These are phyloP conservation scores for Drosophila pseudotakahashii DNA, from an alignment of 2,888 invertebrate species.

Conservation along the genomic window DNA sequence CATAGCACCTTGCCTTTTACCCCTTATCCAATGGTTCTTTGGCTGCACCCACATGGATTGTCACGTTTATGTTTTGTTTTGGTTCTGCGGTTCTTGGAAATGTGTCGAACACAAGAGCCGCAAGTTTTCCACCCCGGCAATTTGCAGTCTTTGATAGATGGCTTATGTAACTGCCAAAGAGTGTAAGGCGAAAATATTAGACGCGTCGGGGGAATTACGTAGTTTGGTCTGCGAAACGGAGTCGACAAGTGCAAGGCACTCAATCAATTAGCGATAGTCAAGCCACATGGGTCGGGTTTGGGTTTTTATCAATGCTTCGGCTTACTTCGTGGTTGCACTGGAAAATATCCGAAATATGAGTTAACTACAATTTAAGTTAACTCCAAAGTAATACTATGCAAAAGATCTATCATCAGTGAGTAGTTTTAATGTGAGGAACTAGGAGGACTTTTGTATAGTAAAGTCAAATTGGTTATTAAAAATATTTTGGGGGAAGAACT, in stretches of 20 bases:
- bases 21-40: slow-evolving; percentile 11
- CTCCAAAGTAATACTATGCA: too few relatives aligned
- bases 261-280: slow-evolving; percentile 54
- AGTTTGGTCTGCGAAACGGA: slow-evolving; percentile 15
- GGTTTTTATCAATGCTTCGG: slow-evolving; percentile 20
- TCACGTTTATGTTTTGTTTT: slow-evolving; percentile 52
- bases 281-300: slow-evolving; percentile 24
- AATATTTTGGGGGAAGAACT: not conserved
- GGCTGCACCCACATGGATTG: slow-evolving; percentile 56
- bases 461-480: not conserved
- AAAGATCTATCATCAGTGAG: not conserved
- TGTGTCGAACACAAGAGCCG: slow-evolving; percentile 44
- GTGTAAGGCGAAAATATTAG: slow-evolving; percentile 26
- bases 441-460: too few relatives aligned
- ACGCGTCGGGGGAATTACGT: slow-evolving; percentile 46
- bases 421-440: not conserved
- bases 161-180: slow-evolving; percentile 56
- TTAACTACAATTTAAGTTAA: not conserved
- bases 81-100: slow-evolving; percentile 51
- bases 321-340: slow-evolving; percentile 11
- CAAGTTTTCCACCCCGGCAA: slow-evolving; percentile 37
- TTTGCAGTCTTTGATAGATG: slow-evolving; percentile 52
- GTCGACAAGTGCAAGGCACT: slow-evolving; percentile 53
- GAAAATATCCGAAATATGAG: not conserved
- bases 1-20: slow-evolving; percentile 1